These are phyloP conservation scores for Mimachlamys varia DNA, from an alignment of 2,888 invertebrate species.

Conservation along the genomic window DNA sequence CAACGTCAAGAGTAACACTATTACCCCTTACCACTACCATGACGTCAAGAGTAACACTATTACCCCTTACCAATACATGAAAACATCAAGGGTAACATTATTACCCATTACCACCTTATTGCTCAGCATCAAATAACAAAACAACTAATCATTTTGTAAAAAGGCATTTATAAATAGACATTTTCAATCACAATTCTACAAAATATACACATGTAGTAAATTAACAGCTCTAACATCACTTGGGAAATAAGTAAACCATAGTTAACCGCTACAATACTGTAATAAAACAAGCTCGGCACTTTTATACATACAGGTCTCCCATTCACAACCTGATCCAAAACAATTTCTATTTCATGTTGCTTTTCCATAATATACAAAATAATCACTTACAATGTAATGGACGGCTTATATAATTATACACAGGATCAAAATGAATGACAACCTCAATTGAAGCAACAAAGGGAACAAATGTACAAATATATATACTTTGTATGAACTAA, in stretches of 20 bases:
- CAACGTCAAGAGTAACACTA: too few relatives aligned
- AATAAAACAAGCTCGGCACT: not conserved
- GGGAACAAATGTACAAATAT: not conserved
- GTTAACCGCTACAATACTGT: not conserved
- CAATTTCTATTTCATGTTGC: not conserved
- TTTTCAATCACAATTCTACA: constrained; percentile 19
- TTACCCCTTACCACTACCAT: too few relatives aligned
- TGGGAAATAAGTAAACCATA: not conserved
- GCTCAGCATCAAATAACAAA: not conserved
- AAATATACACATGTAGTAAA: not conserved
- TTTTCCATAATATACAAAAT: constrained; percentile 5
- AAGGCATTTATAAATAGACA: constrained; percentile 14
- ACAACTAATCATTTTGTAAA: not conserved
- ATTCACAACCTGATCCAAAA: not conserved
- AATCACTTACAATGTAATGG: not conserved
- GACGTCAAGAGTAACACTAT: too few relatives aligned
- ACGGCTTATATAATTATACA: not conserved
- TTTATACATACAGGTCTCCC: not conserved
- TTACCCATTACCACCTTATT: not conserved
- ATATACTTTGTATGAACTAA: not conserved
- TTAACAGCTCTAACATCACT: constrained; percentile 17
- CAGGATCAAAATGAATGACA: not conserved
- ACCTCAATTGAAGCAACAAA: not conserved
- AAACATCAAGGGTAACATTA: too few relatives aligned
- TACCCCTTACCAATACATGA: too few relatives aligned